phyloP scores from a whole-genome alignment of 2,888 invertebrate species.

The Strigamia transsilvanica region DNA sequence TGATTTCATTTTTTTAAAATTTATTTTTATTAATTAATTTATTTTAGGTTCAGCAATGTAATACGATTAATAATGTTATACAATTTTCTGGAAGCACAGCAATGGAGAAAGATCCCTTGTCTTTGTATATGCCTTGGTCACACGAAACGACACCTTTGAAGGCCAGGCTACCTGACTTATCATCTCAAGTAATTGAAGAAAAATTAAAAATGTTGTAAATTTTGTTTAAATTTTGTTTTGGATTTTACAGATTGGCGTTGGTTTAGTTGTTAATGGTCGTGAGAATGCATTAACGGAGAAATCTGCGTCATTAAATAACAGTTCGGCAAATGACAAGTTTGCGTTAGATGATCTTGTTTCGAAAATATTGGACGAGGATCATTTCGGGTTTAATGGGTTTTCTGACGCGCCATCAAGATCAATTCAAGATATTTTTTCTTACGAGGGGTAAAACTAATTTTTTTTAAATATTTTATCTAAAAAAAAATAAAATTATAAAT shows the following conservation, averaged over 20 bases:
- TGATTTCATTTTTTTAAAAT: background rate
- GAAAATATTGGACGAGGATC: conserved; percentile 57
- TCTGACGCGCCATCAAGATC: conserved; percentile 34
- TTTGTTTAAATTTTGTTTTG: background rate
- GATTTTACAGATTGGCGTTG: conserved; percentile 47
- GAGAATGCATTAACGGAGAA: conserved; percentile 52
- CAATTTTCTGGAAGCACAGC: conserved; percentile 39
- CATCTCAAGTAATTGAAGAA: conserved; percentile 22
- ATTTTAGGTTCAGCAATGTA: conserved; percentile 48
- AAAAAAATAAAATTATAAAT: too few species aligned
- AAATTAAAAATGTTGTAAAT: background rate
- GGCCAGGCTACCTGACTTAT: conserved; percentile 49
- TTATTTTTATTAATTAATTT: background rate
- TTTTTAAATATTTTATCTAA: background rate
- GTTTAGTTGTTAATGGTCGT: conserved; percentile 50
- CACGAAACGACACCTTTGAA: conserved; percentile 54
- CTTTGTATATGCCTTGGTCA: conserved; percentile 56
- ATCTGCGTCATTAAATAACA: conserved; percentile 44
- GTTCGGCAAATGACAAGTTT: conserved; percentile 53
- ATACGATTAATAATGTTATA: conserved; percentile 54
- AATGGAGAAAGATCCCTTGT: conserved; percentile 56
- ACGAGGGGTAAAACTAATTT: conserved; percentile 45
- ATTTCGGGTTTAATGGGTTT: conserved; percentile 55
- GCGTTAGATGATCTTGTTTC: conserved; percentile 56
- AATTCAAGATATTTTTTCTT: conserved; percentile 53